Evolutionary conservation across 2,113 vertebrate species (phyloP).

Genomic region (Rousettus leschenaultii): DNA sequence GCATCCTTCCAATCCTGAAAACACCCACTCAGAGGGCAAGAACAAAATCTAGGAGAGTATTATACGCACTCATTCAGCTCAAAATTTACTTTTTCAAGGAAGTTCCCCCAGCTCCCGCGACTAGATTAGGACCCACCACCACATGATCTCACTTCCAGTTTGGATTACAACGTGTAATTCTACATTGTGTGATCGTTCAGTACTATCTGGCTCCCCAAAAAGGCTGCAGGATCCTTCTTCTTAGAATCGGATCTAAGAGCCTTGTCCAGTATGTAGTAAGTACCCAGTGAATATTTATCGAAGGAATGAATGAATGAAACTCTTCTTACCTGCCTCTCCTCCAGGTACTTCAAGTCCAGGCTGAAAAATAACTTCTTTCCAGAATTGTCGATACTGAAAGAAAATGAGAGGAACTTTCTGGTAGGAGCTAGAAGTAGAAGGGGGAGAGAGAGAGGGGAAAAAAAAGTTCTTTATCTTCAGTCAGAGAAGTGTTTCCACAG

Average conservation of each 20-base stretch:
- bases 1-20: slow-evolving; percentile 14
- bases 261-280: neutral
- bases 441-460: neutral
- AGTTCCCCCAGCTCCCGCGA: neutral
- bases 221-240: neutral
- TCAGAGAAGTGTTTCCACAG: slow-evolving; percentile 56
- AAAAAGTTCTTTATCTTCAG: slow-evolving; percentile 53
- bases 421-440: neutral
- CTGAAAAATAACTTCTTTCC: slow-evolving; percentile 27
- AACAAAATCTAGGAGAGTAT: neutral
- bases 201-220: neutral
- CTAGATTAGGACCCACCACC: neutral
- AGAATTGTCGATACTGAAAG: neutral
- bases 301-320: neutral
- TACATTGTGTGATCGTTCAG: neutral
- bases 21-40: neutral
- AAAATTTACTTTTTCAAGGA: neutral
- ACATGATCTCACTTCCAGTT: neutral
- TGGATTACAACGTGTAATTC: neutral
- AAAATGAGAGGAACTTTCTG: slow-evolving; percentile 19
- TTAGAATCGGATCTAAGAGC: neutral
- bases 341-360: slow-evolving; percentile 12
- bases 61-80: neutral
- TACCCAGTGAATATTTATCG: neutral
- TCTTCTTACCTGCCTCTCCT: slow-evolving; percentile 32